phyloP scores from a whole-genome alignment of 2,113 vertebrate genomes.

The Phrynocephalus versicolor region DNA sequence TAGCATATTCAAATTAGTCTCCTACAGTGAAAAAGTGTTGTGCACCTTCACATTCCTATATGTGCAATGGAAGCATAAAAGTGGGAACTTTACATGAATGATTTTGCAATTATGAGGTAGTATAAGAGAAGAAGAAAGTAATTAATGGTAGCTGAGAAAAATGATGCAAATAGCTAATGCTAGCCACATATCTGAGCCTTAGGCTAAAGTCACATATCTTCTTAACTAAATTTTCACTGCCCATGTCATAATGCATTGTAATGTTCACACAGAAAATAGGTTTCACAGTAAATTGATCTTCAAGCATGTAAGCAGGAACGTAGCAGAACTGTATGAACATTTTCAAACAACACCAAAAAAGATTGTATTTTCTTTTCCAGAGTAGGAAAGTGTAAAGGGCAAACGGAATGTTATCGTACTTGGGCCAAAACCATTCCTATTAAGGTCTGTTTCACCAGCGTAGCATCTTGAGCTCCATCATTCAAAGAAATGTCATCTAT shows the following conservation, averaged over 20 bases:
- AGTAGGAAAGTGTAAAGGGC: neutral
- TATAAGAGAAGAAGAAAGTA: too few species aligned
- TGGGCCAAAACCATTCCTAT: neutral
- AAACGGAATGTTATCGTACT: neutral
- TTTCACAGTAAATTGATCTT: too few species aligned
- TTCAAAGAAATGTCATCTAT: neutral
- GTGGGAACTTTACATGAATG: neutral
- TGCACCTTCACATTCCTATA: neutral
- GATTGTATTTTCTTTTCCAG: neutral
- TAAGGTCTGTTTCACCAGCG: neutral
- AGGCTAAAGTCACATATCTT: too few species aligned
- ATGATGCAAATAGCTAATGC: neutral
- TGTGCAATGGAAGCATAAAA: neutral
- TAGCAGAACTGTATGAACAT: neutral
- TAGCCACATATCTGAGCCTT: neutral
- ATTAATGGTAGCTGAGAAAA: neutral
- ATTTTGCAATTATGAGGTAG: neutral
- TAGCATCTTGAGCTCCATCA: neutral
- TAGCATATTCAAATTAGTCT: neutral
- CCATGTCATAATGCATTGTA: too few species aligned
- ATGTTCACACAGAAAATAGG: too few species aligned
- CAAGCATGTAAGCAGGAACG: too few species aligned
- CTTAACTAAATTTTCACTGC: neutral
- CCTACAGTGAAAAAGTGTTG: neutral
- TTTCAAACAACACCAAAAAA: neutral